Evolutionary conservation across 2,113 vertebrate species (phyloP).

Genomic region (Steatornis caripensis): DNA sequence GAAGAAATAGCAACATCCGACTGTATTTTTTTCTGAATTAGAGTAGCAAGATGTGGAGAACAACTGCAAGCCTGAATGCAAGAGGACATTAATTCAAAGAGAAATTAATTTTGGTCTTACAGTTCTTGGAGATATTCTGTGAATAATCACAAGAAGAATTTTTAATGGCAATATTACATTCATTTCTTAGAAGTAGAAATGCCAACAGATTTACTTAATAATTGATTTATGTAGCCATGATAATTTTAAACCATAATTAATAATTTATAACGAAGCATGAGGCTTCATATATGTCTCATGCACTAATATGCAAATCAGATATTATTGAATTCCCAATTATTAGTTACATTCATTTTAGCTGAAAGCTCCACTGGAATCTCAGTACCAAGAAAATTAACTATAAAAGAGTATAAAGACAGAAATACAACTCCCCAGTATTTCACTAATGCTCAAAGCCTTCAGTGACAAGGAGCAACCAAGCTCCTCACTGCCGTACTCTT

Average conservation of each 20-base stretch:
- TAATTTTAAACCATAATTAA: constrained; percentile 10
- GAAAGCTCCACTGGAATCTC: neutral
- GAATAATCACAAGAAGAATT: neutral
- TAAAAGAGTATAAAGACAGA: neutral
- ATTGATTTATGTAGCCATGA: neutral
- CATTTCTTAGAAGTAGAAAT: neutral
- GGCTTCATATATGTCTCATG: neutral
- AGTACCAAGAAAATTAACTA: neutral
- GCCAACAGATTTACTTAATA: neutral
- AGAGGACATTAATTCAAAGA: neutral
- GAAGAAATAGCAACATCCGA: neutral
- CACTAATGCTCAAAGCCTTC: neutral
- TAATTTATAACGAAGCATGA: neutral
- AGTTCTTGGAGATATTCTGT: neutral
- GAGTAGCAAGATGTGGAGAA: neutral
- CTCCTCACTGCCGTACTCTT: neutral
- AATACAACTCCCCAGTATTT: neutral
- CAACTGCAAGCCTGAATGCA: neutral
- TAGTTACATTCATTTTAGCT: neutral
- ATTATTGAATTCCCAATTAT: neutral
- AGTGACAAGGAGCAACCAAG: neutral
- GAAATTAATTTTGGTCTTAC: neutral
- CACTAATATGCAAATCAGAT: neutral
- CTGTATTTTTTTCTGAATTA: neutral
- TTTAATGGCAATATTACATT: neutral